Evolutionary conservation across 1,140 invertebrate genomes (phyloP), one percentile per base, ranked within the genome.

Genomic region (Scaptomyza graminum): DNA sequence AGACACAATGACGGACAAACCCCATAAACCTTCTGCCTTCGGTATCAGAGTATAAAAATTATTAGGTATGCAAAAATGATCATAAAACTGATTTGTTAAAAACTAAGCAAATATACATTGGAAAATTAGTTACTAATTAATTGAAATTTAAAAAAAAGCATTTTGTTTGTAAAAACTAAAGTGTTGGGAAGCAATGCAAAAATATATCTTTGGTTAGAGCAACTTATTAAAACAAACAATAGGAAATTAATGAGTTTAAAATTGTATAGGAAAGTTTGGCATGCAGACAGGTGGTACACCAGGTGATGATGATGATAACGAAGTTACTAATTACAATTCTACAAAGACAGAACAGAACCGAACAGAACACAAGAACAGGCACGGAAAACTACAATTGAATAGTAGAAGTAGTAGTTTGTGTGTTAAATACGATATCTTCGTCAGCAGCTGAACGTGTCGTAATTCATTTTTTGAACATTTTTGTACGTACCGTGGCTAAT

Each of bases 401-500:
- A 50, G 49, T 13, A 46, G 44, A 13, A 69, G 41, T 50, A 18
- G 52, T 74, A 64, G 2, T 25, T n/a, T n/a, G n/a, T 34, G 47
- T 61, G 49, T 71, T 57, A 57, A 59, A 52, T 59, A 59, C 54
- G 64, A 50, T 57, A 39, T 25, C 54, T 47, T 66, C 62, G 59
- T 56, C 62, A 59, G 46, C 62, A 59, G 46, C 54, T 60, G 60
- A 74, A 71, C 69, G 60, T 69, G 50, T 62, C 71, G 62, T 84
- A 70, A 77, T 76, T 69, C 70, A 75, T 87, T 78, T 74, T 69
- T 82, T 87, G 82, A 87, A 84, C 81, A 79, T 60, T 79, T 87
- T 88, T 79, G 92, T 94, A 96, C 96, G 94, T 97, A 99, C 98
- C 96, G 96, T 95, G 59, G 96, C 96, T 93, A 98, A 97, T 94